A percentile compares a stretch with the other conserved stretches of the same genome.
Evolutionary conservation across 2,113 vertebrate genomes (phyloP).

Genomic region (Philantomba maxwellii): DNA sequence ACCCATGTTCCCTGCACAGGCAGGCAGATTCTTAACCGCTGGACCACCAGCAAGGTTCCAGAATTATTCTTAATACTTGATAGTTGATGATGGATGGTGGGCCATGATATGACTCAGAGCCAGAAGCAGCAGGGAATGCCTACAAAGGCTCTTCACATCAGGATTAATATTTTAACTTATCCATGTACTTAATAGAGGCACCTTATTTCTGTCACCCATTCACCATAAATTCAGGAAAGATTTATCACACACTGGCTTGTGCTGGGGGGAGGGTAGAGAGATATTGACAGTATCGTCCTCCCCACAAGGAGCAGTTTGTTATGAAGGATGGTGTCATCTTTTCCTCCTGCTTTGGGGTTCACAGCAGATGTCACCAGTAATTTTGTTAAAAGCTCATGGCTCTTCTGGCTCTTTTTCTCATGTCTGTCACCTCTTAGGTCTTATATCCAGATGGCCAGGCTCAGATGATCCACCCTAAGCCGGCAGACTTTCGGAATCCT

Average conservation of each 20-base stretch:
- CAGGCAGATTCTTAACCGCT: background rate
- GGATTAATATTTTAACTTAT: background rate
- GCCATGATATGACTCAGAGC: background rate
- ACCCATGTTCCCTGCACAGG: background rate
- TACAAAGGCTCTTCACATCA: background rate
- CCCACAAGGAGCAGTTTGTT: background rate
- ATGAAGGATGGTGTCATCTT: background rate
- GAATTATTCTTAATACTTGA: background rate
- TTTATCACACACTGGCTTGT: background rate
- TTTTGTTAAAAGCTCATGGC: slow-evolving; percentile 4
- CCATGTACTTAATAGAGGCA: background rate
- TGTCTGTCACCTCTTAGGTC: slow-evolving; percentile 78
- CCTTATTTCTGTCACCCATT: background rate
- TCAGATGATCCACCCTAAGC: slow-evolving; percentile 95
- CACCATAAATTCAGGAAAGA: background rate
- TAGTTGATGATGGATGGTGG: background rate
- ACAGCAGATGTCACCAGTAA: background rate
- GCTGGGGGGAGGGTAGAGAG: background rate
- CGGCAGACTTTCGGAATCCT: slow-evolving; percentile 94
- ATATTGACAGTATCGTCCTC: background rate
- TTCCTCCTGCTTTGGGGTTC: background rate
- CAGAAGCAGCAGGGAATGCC: background rate
- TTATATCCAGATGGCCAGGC: slow-evolving; percentile 97
- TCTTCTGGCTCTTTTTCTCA: background rate
- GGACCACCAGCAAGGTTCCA: background rate